These are phyloP conservation scores for Prionailurus viverrinus DNA, from an alignment of 2,113 vertebrate genomes.

Conservation along the genomic window DNA sequence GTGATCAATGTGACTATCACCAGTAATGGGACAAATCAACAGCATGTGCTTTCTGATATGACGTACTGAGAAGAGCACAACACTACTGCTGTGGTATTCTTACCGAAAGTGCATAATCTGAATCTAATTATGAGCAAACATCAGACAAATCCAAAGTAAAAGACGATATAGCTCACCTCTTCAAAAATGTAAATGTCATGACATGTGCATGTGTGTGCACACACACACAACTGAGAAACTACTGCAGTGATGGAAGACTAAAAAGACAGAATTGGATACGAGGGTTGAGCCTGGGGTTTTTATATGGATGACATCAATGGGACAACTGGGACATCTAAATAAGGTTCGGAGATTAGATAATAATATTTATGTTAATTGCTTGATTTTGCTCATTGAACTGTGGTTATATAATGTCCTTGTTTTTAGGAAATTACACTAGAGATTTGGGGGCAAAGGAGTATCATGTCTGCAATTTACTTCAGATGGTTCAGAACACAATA, in stretches of 20 bases:
- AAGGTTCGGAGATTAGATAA: neutral
- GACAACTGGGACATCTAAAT: neutral
- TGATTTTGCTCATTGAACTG: slow-evolving; percentile 30
- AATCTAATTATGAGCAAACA: slow-evolving; percentile 9
- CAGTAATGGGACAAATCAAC: neutral
- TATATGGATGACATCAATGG: neutral
- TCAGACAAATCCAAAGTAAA: slow-evolving; percentile 22
- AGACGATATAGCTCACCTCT: neutral
- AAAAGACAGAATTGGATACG: neutral
- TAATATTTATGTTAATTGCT: neutral
- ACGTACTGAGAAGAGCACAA: neutral
- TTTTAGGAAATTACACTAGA: neutral
- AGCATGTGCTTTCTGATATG: neutral
- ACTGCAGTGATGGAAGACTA: neutral
- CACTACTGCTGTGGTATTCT: neutral
- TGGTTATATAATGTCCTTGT: neutral
- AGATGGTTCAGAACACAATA: neutral
- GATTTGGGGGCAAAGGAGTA: neutral
- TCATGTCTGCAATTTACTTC: neutral
- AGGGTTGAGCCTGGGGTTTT: neutral
- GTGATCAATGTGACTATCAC: neutral
- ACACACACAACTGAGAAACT: neutral
- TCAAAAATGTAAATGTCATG: neutral
- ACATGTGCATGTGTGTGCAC: neutral
- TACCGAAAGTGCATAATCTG: neutral